Base-by-base conservation (phyloP, 2,113 vertebrate species). In the Synchiropus splendidus region DNA sequence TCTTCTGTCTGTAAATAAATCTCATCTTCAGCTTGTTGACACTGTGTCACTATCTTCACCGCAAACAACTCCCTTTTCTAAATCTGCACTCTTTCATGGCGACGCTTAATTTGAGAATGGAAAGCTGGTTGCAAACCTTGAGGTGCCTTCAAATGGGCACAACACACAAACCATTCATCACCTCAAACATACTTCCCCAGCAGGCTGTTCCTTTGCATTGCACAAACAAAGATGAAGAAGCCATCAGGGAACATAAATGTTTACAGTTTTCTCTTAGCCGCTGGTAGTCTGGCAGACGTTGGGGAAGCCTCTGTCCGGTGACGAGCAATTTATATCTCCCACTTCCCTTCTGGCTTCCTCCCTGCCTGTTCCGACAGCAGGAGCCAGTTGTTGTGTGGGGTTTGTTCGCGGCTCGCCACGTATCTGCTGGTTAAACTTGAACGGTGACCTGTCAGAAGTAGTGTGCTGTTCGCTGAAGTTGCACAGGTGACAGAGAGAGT, bases 161-260 rank as follows among this genome's bases (percentile, higher is more conserved):
- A 35, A 47, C 32, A 51, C 54, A 42, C 35, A 16, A 35, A 21
- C 18, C 41, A 21, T 27, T 17, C 12, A 34, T 42, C 53, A 43
- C 33, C 54, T 42, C 16, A 50, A 34, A 51, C 42, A 55, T n/a
- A 52, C 51, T 63, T 56, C 38, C 27, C 16, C 34, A 10, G 1
- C 38, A 51, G 48, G 41, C 42, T 39, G 35, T n/a, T 41, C 50
- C 44, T 39, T 36, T 36, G 42, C 21, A 51, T 39, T 37, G 48
- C 43, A 59, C 50, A 57, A 54, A 58, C 50, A 60, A 46, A 49
- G 32, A 58, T 36, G 52, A 46, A 38, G 18, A 54, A 70, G 33
- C 36, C 48, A 59, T 44, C 31, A 12, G 18, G 53, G 46, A 67
- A 39, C 14, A 11, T 9, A 39, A 33, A 60, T 58, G 56, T 69